Evolutionary conservation across 2,113 vertebrate species (phyloP).

Genomic region (Addax nasomaculatus): DNA sequence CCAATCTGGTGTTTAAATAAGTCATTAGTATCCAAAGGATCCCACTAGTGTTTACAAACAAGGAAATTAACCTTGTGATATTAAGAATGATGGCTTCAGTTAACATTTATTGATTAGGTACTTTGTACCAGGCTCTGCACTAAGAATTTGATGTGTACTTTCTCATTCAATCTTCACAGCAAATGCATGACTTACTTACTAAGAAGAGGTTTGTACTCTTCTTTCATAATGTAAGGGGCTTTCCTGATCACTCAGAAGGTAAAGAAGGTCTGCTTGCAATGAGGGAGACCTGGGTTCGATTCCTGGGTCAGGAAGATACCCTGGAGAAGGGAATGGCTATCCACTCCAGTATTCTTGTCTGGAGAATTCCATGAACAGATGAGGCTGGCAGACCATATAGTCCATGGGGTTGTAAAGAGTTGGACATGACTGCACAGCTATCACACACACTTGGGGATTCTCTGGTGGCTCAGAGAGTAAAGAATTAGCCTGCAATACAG

Average conservation of each 20-base stretch:
- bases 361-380: neutral
- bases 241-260: neutral
- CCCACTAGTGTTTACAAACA: neutral
- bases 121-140: neutral
- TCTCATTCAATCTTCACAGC: neutral
- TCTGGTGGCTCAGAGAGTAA: neutral
- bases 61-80: neutral
- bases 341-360: neutral
- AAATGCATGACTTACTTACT: neutral
- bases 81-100: neutral
- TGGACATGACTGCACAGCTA: neutral
- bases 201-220: neutral
- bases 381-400: neutral
- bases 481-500: neutral
- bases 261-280: neutral
- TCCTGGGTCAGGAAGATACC: neutral
- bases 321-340: neutral
- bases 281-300: neutral
- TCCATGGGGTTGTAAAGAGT: neutral
- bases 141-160: neutral
- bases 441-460: neutral
- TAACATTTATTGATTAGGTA: neutral
- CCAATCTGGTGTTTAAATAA: neutral
- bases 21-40: neutral
- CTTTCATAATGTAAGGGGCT: neutral